Base-by-base conservation (phyloP, 2,797 vertebrate species). In the Sciurus carolinensis region DNA sequence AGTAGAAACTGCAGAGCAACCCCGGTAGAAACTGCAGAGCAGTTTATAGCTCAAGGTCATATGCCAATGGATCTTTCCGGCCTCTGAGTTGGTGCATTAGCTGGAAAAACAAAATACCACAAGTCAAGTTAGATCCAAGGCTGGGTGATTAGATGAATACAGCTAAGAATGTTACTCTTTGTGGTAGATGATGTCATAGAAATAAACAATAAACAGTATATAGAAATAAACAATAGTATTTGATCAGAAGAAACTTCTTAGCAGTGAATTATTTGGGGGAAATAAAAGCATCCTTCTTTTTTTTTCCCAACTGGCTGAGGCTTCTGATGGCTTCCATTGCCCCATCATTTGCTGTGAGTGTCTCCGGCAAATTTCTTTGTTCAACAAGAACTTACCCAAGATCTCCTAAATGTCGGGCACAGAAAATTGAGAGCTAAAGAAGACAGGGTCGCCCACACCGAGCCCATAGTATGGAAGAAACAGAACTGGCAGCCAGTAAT, bases 341-440 rank as follows among this genome's bases (percentile, higher is more conserved):
- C n/a, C 39, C 22, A 24, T 73, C n/a, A 57, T 92, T 80, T 64
- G 36, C 26, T 83, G 42, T 67, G 66, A 17, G 2, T 80, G 90
- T 95, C 89, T 96, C 42, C 75, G 57, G 39, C 17, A 94, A 69
- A 90, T 75, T 81, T n/a, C 64, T 95, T 96, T 96, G 87, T 96
- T 97, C 90, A 39, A 28, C 44, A 90, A 12, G 89, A 44, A 87
- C 85, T 80, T 92, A 69, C 66, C 89, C 77, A 91, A 91, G 81
- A 88, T 90, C 91, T 93, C 67, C 44, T 84, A 90, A 97, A 90
- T 90, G 89, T 57, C 80, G 95, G 67, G 69, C 39, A 24, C 73
- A 85, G 69, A 72, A 90, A 96, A 72, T 17, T 24, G 84, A 90
- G 52, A 91, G 77, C 85, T 50, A 75, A 95, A 44, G 90, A 73